Evolutionary conservation across 2,797 vertebrate genomes (phyloP).

Genomic region (Bufotes viridis): DNA sequence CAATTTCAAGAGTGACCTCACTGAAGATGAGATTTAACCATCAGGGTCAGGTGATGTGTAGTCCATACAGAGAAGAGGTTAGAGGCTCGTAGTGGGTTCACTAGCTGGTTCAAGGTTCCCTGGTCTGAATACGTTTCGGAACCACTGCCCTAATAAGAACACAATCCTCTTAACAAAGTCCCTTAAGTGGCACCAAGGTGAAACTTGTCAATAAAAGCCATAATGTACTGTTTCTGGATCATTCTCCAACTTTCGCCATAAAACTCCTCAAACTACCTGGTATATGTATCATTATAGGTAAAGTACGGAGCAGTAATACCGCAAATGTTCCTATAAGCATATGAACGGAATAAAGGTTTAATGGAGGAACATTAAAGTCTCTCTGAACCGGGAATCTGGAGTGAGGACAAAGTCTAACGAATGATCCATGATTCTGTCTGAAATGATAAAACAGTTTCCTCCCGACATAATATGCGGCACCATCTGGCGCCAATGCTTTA

Average conservation of each 20-base stretch:
- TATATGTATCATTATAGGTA: constrained; percentile 1
- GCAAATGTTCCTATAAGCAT: constrained; percentile 38
- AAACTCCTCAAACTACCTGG: background rate
- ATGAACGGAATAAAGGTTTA: constrained; percentile 70
- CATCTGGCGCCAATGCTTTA: constrained; percentile 66
- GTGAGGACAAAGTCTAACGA: constrained; percentile 61
- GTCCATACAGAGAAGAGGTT: too few relatives aligned
- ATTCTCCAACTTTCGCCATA: background rate
- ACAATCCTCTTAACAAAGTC: background rate
- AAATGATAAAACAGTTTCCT: constrained; percentile 69
- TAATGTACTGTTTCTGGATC: background rate
- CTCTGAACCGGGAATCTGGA: constrained; percentile 65
- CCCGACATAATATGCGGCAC: constrained; percentile 66
- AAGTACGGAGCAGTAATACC: constrained; percentile 42
- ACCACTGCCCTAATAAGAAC: too few relatives aligned
- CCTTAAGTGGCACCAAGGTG: background rate
- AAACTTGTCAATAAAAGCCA: background rate
- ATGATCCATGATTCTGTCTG: constrained; percentile 67
- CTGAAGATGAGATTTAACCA: too few relatives aligned
- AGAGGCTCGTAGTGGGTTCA: too few relatives aligned
- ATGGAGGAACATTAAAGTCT: constrained; percentile 63
- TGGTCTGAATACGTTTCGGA: too few relatives aligned
- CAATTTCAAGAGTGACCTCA: too few relatives aligned
- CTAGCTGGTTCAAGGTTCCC: too few relatives aligned
- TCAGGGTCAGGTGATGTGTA: too few relatives aligned